These are phyloP conservation scores for Meles meles DNA, from an alignment of 2,113 vertebrate genomes.

Conservation along the genomic window DNA sequence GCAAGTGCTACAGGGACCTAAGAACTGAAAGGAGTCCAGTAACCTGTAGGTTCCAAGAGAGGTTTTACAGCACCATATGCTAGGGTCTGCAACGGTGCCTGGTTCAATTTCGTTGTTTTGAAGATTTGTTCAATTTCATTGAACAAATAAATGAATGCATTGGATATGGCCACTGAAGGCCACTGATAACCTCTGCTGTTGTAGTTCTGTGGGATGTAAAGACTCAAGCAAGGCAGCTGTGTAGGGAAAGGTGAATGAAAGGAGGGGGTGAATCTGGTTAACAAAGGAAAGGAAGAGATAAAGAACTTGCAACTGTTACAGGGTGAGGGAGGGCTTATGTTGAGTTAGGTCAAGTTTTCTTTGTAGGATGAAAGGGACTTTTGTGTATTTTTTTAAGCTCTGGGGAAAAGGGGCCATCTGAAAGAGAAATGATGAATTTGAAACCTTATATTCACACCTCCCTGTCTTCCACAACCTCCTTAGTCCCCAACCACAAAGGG, in stretches of 20 bases:
- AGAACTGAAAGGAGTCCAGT: background rate
- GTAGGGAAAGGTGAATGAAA: background rate
- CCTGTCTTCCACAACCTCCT: background rate
- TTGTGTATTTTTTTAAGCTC: background rate
- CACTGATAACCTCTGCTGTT: background rate
- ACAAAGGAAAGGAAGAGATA: background rate
- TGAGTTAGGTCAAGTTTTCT: background rate
- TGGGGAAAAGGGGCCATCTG: background rate
- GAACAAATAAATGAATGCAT: background rate
- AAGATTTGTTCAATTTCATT: background rate
- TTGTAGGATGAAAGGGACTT: background rate
- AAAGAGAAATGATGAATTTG: background rate
- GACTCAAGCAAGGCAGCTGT: background rate
- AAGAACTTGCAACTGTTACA: background rate
- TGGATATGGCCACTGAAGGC: background rate
- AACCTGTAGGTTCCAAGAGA: background rate
- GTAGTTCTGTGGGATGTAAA: background rate
- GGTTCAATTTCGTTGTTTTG: background rate
- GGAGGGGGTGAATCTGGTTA: background rate
- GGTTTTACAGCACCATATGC: background rate
- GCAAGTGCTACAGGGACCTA: background rate
- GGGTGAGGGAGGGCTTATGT: background rate
- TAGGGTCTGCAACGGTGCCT: background rate
- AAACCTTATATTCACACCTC: background rate
- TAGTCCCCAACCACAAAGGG: background rate